Evolutionary conservation across 2,888 invertebrate genomes (phyloP).

Genomic region (Lepidochitona cinerea): DNA sequence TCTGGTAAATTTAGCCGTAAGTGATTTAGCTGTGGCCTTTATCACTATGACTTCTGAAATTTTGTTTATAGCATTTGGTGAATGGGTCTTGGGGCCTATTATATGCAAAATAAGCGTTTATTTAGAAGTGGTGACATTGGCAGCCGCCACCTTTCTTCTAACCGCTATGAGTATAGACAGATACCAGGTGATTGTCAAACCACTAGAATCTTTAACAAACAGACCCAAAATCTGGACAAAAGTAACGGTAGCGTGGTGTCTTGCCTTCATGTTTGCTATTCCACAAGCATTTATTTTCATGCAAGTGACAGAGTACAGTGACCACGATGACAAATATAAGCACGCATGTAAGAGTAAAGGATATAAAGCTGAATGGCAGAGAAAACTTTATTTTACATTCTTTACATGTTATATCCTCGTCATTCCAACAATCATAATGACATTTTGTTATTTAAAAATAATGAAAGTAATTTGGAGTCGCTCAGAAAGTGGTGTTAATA

Average conservation of each 20-base stretch:
- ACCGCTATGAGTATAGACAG: constrained; percentile 71
- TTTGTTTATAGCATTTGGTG: constrained; percentile 69
- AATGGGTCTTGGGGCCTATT: constrained; percentile 71
- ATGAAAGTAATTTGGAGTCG: constrained; percentile 70
- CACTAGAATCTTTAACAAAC: constrained; percentile 63
- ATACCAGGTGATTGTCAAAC: constrained; percentile 70
- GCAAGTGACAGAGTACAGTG: constrained; percentile 55
- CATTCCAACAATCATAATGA: constrained; percentile 69
- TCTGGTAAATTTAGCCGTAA: constrained; percentile 70
- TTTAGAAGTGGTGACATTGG: constrained; percentile 70
- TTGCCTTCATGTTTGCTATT: constrained; percentile 69
- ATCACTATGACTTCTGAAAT: constrained; percentile 72
- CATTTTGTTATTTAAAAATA: constrained; percentile 71
- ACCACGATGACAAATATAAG: constrained; percentile 57
- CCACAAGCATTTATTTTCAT: constrained; percentile 72
- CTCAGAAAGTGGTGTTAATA: constrained; percentile 23
- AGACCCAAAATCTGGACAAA: constrained; percentile 61
- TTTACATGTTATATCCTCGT: constrained; percentile 70
- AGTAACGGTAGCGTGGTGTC: constrained; percentile 69
- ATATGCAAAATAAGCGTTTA: constrained; percentile 71
- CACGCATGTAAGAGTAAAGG: constrained; percentile 69
- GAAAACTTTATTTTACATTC: constrained; percentile 71
- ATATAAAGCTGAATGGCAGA: constrained; percentile 71
- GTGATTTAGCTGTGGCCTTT: constrained; percentile 70
- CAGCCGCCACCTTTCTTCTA: constrained; percentile 70